Base-by-base conservation (phyloP, 1,140 invertebrate species). In the Bombus waltoni region DNA sequence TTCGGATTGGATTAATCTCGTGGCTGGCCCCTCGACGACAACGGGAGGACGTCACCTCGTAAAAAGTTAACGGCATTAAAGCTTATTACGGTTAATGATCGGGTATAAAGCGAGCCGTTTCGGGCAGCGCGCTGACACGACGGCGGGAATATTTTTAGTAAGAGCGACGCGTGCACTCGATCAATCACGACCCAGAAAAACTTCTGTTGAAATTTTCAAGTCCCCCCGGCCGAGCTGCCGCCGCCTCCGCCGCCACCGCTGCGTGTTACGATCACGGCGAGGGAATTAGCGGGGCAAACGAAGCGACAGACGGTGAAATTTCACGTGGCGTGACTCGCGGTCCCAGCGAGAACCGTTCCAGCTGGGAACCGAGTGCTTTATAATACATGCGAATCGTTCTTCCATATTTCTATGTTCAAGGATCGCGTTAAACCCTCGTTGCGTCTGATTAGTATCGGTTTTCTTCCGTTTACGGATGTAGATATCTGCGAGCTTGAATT, bases 171-270 rank as follows among this genome's bases (percentile, higher is more conserved):
- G 81, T 82, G 71, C 71, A 66, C n/a, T 32, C 57, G 81, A 82
- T 82, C 81, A 75, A 82, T 82, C 81, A 82, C 81, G 81, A 82
- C 81, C 81, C 81, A 82, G 81, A 82, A 82, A 82, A 82, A 82
- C 71, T 83, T 76, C 18, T 28, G 72, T 42, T 47, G 81, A 83
- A 83, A 83, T 66, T 83, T 83, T 66, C 59, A 76, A 76, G 81
- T 83, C 71, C 70, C 53, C 47, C n/a, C 73, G n/a, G 18, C 6
- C 38, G n/a, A 18, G 11, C 25, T 42, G 38, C 35, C 22, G 68
- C 22, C n/a, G 62, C 15, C 47, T 22, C 47, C 47, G 8, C 18
- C 18, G 47, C 47, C 47, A 53, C 47, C 47, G 71, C 42, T 40
- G 81, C 59, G 71, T 66, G 81, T 44, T 47, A 62, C 80, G 71